Percentiles rank a stretch among this genome's conserved stretches.
phyloP scores from a whole-genome alignment of 2,797 vertebrate genomes.

The Hippopotamyrus pictus region DNA sequence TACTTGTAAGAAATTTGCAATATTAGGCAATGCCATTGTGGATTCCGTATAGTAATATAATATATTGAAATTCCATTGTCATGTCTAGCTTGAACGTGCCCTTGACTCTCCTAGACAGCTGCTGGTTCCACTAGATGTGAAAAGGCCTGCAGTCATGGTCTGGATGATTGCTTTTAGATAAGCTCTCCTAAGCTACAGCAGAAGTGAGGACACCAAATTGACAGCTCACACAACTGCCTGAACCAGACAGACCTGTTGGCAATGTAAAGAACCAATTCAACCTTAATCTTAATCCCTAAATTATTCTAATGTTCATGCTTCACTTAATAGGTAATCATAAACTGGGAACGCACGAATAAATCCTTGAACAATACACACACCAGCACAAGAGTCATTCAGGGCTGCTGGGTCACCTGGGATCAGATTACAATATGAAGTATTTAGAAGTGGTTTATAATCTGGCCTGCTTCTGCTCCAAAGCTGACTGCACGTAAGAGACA shows the following conservation, averaged over 20 bases:
- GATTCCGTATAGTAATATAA: not conserved
- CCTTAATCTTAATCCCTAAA: not conserved
- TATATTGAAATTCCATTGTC: not conserved
- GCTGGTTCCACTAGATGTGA: not conserved
- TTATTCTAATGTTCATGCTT: not conserved
- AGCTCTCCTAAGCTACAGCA: not conserved
- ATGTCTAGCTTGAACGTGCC: not conserved
- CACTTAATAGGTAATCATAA: not conserved
- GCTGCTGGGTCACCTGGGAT: not conserved
- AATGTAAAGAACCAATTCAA: not conserved
- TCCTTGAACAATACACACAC: not conserved
- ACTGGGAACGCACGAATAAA: not conserved
- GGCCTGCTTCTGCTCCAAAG: not conserved
- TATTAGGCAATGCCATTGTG: not conserved
- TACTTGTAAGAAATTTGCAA: not conserved
- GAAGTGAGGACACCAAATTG: not conserved
- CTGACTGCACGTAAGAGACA: not conserved
- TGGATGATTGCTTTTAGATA: not conserved
- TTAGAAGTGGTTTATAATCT: not conserved
- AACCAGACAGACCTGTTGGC: constrained; percentile 4
- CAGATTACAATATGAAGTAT: not conserved
- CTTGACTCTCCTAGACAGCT: not conserved
- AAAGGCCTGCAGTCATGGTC: not conserved
- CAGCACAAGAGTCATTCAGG: not conserved
- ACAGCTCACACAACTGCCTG: not conserved